Evolutionary conservation across 2,888 invertebrate species (phyloP), one percentile per base, ranked within the genome.

Genomic region (Meloe dianella): DNA sequence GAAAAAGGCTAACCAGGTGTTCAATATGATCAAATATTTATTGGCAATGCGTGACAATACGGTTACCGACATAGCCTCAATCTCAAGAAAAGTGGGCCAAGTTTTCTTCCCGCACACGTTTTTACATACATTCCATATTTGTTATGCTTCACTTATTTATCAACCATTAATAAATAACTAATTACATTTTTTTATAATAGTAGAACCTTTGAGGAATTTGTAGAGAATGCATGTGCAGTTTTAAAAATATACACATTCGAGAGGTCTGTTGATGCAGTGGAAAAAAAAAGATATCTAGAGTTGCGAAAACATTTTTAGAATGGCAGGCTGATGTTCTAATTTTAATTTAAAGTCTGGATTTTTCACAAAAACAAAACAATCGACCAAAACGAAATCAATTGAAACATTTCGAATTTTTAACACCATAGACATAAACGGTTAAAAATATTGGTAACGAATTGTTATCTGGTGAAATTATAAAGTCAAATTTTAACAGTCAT

Each of bases 401-500:
- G 4, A 35, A 35, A 35, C 9, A n/a, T 12, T 10, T 35, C 35
- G 9, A 1, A 17, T 41, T 20, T 20, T 47, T 9, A 47, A 47
- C 20, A 20, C 10, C 17, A 22, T 47, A 51, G 24, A 51, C 12
- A 51, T 51, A 12, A 51, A 51, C 24, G 24, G 51, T 51, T 51
- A 51, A 51, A 51, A 51, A 51, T 24, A 17, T 10, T 20, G 8
- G 24, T 51, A 51, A 51, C 51, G 51, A 69, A 67, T 62, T 66
- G 58, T 67, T 69, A 67, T 60, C 69, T 63, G 64, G 41, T 61
- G 63, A 70, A 70, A 74, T 73, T 73, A 73, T 71, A 71, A 73
- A 71, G 70, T 71, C 66, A 74, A 74, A 72, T 74, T 66, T 70
- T 64, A 71, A 71, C 51, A 51, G 66, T 66, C 68, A 73, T 72